phyloP scores from a whole-genome alignment of 2,888 invertebrate species.

The Cryptus armator region DNA sequence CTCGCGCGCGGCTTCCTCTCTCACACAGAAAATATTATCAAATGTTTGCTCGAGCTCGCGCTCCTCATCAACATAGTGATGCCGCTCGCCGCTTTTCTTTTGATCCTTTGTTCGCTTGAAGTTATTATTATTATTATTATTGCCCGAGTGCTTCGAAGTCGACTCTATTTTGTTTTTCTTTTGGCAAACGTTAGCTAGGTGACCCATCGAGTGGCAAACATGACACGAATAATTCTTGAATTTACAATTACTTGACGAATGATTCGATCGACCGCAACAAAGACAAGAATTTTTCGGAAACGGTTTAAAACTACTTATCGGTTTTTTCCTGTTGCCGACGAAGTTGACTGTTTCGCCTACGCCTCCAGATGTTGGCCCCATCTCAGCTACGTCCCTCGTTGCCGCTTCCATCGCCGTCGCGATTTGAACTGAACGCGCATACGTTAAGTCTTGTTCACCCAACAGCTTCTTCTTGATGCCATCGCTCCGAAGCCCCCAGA shows the following conservation, averaged over 20 bases:
- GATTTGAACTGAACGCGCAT: slow-evolving; percentile 46
- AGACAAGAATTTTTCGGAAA: neutral
- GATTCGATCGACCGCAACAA: slow-evolving; percentile 46
- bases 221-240: slow-evolving; percentile 22
- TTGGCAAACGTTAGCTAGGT: slow-evolving; percentile 35
- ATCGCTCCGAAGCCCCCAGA: slow-evolving; percentile 57
- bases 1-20: neutral
- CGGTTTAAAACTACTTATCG: neutral
- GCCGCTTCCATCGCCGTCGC: slow-evolving; percentile 54
- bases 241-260: slow-evolving; percentile 10
- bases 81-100: slow-evolving; percentile 11
- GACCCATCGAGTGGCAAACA: slow-evolving; percentile 28
- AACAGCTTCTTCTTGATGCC: slow-evolving; percentile 57
- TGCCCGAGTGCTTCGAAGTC: neutral
- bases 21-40: slow-evolving; percentile 27
- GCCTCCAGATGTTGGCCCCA: slow-evolving; percentile 14
- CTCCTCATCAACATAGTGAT: slow-evolving; percentile 39
- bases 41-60: slow-evolving; percentile 13
- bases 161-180: neutral
- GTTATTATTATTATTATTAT: slow-evolving; percentile 1
- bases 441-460: slow-evolving; percentile 56
- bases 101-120: neutral
- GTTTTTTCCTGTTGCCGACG: slow-evolving; percentile 2
- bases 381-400: slow-evolving; percentile 33
- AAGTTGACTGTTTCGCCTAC: slow-evolving; percentile 22